Evolutionary conservation across 2,113 vertebrate genomes (phyloP).

Genomic region (Chamaetylas fuelleborni): DNA sequence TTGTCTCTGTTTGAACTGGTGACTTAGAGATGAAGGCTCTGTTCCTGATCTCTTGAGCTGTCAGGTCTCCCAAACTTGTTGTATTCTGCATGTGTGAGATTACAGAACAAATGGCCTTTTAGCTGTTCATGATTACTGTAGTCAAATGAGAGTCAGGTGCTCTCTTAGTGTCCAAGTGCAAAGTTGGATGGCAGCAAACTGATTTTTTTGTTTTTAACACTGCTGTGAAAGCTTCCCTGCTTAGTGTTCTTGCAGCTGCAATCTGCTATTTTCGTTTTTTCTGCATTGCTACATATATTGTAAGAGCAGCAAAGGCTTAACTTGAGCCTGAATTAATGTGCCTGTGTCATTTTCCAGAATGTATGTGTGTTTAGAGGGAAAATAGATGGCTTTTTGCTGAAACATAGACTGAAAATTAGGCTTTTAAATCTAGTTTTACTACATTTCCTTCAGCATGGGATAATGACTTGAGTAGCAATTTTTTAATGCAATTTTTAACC

Average conservation of each 20-base stretch:
- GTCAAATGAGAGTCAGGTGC: conserved; percentile 47
- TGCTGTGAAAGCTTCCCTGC: background rate
- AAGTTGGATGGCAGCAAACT: background rate
- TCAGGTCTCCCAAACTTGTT: conserved; percentile 27
- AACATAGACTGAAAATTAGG: background rate
- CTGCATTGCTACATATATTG: background rate
- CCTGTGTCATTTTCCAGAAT: background rate
- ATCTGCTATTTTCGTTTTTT: background rate
- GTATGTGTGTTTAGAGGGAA: background rate
- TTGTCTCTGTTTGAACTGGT: conserved; percentile 40
- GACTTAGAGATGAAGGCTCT: conserved; percentile 45
- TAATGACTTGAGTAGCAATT: background rate
- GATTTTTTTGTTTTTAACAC: background rate
- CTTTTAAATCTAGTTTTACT: background rate
- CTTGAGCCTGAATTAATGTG: background rate
- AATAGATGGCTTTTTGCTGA: background rate
- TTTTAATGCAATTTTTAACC: background rate
- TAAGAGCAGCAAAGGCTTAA: background rate
- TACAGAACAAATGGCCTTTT: conserved; percentile 41
- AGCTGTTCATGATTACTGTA: background rate
- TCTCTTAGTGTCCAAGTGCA: background rate
- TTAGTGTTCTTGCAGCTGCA: background rate
- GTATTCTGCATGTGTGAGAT: background rate
- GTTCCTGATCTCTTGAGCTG: conserved; percentile 53
- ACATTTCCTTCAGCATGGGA: background rate